Percentiles rank a stretch among this genome's conserved stretches.
phyloP scores from a whole-genome alignment of 1,140 invertebrate species.

The Piezodorus guildinii region DNA sequence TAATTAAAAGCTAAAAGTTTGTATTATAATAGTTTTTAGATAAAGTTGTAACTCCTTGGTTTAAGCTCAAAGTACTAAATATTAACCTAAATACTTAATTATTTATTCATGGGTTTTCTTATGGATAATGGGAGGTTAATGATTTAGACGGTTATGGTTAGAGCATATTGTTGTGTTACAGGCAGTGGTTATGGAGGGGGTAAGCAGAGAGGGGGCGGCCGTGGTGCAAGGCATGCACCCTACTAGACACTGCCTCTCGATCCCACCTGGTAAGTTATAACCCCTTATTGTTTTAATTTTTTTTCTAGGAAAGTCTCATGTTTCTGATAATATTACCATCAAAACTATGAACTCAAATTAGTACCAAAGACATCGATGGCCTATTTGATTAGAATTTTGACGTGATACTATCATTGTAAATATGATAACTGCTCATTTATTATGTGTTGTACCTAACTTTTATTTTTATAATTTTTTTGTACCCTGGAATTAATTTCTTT shows the following conservation, averaged over 20 bases:
- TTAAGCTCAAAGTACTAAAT: too few relatives aligned
- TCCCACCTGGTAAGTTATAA: slow-evolving; percentile 6
- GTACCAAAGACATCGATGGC: background rate
- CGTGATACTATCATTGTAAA: slow-evolving; percentile 3
- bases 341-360: background rate
- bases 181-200: slow-evolving; percentile 35
- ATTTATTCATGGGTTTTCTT: too few relatives aligned
- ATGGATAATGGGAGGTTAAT: background rate
- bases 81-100: too few relatives aligned
- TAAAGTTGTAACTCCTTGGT: too few relatives aligned
- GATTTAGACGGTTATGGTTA: slow-evolving; percentile 2
- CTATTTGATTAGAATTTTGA: slow-evolving; percentile 1
- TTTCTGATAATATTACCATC: background rate
- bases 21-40: too few relatives aligned
- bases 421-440: background rate
- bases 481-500: background rate
- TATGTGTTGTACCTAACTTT: background rate
- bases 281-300: background rate
- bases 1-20: too few relatives aligned
- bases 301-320: slow-evolving; percentile 6
- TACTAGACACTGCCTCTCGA: slow-evolving; percentile 27
- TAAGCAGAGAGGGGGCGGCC: slow-evolving; percentile 34
- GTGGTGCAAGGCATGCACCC: slow-evolving; percentile 37
- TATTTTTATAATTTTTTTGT: background rate
- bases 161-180: slow-evolving; percentile 26